phyloP scores from a whole-genome alignment of 2,797 vertebrate genomes.

The Pipistrellus pygmaeus region DNA sequence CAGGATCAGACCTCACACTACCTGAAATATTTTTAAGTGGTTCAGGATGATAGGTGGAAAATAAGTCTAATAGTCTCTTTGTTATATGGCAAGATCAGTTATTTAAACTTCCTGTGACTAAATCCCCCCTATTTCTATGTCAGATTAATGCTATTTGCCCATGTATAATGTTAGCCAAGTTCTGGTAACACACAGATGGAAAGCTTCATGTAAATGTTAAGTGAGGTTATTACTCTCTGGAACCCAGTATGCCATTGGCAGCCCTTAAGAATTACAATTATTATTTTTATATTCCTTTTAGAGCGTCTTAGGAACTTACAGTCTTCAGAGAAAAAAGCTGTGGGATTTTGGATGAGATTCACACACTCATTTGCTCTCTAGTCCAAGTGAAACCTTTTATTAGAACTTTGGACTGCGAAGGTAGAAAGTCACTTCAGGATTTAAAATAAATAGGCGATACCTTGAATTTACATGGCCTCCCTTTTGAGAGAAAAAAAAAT shows the following conservation, averaged over 20 bases:
- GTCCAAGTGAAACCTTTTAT: conserved; percentile 53
- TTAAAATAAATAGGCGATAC: conserved; percentile 52
- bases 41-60: conserved; percentile 20
- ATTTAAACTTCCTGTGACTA: conserved; percentile 68
- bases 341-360: conserved; percentile 56
- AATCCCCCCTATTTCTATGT: conserved; percentile 65
- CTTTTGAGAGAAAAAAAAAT: conserved; percentile 35
- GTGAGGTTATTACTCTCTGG: conserved; percentile 64
- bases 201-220: conserved; percentile 64
- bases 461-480: background rate
- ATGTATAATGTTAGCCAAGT: conserved; percentile 49
- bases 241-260: conserved; percentile 64
- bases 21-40: conserved; percentile 48
- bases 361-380: conserved; percentile 60
- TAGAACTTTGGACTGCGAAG: conserved; percentile 15
- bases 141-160: conserved; percentile 67
- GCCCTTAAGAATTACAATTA: conserved; percentile 64
- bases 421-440: conserved; percentile 56
- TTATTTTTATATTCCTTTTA: conserved; percentile 74
- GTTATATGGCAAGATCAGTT: conserved; percentile 45
- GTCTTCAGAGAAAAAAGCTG: conserved; percentile 61
- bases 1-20: conserved; percentile 7
- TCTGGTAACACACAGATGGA: conserved; percentile 70
- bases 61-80: conserved; percentile 54
- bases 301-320: conserved; percentile 61